A percentile compares a stretch with the other conserved stretches of the same genome.
Evolutionary conservation across 2,113 vertebrate species (phyloP).

Genomic region (Oncorhynchus gorbuscha): DNA sequence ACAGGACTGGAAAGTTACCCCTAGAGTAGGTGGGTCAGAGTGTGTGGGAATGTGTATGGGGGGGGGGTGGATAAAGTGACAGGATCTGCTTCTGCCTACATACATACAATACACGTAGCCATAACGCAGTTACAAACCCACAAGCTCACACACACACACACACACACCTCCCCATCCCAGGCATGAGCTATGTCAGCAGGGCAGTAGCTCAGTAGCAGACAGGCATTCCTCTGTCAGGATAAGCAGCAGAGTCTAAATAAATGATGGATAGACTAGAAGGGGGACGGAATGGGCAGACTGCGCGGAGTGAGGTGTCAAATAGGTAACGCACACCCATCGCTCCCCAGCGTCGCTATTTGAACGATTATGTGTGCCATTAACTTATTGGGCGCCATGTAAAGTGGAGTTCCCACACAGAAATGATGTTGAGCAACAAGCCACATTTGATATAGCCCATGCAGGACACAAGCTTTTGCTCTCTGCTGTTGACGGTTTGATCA

Average conservation of each 20-base stretch:
- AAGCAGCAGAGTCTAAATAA: conserved; percentile 7
- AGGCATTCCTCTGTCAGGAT: conserved; percentile 16
- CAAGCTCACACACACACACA: conserved; percentile 31
- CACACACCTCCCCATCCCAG: background rate
- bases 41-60: conserved; percentile 29
- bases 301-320: background rate
- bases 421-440: conserved; percentile 38
- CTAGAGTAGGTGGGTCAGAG: conserved; percentile 30
- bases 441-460: conserved; percentile 15
- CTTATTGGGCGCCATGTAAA: conserved; percentile 20
- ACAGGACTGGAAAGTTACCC: conserved; percentile 72
- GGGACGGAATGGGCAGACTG: background rate
- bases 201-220: conserved; percentile 7
- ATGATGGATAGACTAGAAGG: conserved; percentile 1
- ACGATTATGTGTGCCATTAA: background rate
- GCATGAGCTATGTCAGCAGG: background rate
- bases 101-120: conserved; percentile 19
- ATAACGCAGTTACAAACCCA: conserved; percentile 21
- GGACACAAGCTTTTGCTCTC: conserved; percentile 47
- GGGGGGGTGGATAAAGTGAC: conserved; percentile 63
- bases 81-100: conserved; percentile 48
- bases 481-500: conserved; percentile 63
- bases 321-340: conserved; percentile 5
- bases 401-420: conserved; percentile 41
- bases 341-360: conserved; percentile 10